phyloP scores from a whole-genome alignment of 2,797 vertebrate genomes.

The Bucorvus abyssinicus region DNA sequence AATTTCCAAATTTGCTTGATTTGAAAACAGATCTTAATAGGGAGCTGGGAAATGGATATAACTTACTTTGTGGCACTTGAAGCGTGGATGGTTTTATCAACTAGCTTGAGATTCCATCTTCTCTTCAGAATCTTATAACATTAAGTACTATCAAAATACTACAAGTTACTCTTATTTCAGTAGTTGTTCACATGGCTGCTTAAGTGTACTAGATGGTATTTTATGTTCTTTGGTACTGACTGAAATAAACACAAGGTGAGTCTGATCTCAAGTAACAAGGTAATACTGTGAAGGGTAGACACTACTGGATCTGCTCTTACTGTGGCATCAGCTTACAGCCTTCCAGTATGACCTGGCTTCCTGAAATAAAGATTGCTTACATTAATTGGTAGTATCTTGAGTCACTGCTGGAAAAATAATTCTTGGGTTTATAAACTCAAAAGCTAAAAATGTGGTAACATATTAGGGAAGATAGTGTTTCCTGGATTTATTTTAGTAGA shows the following conservation, averaged over 20 bases:
- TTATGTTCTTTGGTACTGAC: not conserved
- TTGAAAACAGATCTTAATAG: not conserved
- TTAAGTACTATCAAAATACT: not conserved
- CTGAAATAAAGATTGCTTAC: not conserved
- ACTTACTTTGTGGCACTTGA: not conserved
- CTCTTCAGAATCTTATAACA: not conserved
- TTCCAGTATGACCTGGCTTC: not conserved
- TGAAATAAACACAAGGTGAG: not conserved
- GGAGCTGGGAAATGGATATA: accelerated
- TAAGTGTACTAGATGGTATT: not conserved
- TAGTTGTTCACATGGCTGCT: not conserved
- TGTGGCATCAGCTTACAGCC: not conserved
- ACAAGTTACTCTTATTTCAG: not conserved
- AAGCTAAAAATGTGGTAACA: not conserved
- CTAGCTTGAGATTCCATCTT: not conserved
- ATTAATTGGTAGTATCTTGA: not conserved
- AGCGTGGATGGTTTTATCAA: not conserved
- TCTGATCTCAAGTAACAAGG: not conserved
- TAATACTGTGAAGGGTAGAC: not conserved
- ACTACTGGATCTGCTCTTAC: not conserved
- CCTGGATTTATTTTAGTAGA: not conserved
- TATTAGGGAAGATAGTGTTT: not conserved
- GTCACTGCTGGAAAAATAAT: not conserved
- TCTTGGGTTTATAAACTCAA: not conserved
- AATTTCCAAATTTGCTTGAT: not conserved